Evolutionary conservation across 2,113 vertebrate genomes (phyloP).

Genomic region (Phrynosoma platyrhinos): DNA sequence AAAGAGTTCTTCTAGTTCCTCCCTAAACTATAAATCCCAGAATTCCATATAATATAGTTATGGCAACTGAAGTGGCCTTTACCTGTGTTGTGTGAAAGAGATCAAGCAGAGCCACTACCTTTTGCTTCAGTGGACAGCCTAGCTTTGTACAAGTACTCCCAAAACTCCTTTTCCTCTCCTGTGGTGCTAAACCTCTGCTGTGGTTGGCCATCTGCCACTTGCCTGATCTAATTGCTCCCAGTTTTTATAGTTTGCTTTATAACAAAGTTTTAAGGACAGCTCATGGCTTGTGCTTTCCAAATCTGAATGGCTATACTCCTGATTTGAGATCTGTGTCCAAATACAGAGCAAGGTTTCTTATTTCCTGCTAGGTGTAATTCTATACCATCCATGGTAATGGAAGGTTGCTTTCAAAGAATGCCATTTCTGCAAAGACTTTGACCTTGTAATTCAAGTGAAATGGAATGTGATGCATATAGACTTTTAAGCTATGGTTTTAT

Average conservation of each 20-base stretch:
- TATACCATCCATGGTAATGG: background rate
- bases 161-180: background rate
- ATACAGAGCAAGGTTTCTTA: background rate
- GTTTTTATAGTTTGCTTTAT: background rate
- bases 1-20: no score
- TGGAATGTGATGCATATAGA: background rate
- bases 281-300: background rate
- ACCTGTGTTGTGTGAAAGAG: no score
- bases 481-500: background rate
- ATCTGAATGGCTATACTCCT: background rate
- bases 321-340: background rate
- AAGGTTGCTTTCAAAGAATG: conserved; percentile 2
- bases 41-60: no score
- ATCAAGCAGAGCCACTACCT: background rate
- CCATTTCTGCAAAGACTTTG: background rate
- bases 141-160: background rate
- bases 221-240: background rate
- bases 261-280: background rate
- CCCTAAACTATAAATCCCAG: no score
- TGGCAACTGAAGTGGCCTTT: no score
- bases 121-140: background rate
- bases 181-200: background rate
- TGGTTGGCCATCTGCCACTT: background rate
- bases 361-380: background rate
- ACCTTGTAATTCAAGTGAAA: background rate